Conservation (phyloP, 2,888 invertebrate genomes). For the Dorcus parallelipipedus region DNA sequence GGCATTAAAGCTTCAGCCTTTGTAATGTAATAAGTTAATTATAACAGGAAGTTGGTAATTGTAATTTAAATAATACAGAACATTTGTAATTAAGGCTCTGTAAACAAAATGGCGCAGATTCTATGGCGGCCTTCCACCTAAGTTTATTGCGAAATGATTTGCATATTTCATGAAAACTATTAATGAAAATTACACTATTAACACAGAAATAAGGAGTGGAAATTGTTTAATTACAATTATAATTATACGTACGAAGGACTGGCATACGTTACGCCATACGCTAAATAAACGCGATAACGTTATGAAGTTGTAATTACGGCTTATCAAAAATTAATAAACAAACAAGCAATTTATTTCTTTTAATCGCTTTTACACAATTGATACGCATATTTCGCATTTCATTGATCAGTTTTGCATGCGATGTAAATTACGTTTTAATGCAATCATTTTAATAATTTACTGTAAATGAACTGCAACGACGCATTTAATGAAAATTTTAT, state of each 20-base stretch:
- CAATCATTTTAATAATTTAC: no score
- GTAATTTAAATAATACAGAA: slow-evolving; percentile 49
- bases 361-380: not conserved
- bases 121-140: slow-evolving; percentile 1
- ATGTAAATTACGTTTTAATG: no score
- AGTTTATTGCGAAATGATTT: slow-evolving; percentile 13
- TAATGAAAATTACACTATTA: slow-evolving; percentile 34
- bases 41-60: slow-evolving; percentile 47
- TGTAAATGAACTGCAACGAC: not conserved
- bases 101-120: slow-evolving; percentile 37
- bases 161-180: slow-evolving; percentile 38
- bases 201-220: slow-evolving; percentile 18
- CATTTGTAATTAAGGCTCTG: slow-evolving; percentile 46
- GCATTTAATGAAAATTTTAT: no score
- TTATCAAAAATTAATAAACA: slow-evolving; percentile 11
- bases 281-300: not conserved
- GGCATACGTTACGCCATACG: slow-evolving; percentile 1
- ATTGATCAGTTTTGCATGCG: no score
- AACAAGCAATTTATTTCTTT: slow-evolving; percentile 3
- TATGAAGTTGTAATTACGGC: slow-evolving; percentile 4
- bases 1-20: slow-evolving; percentile 45
- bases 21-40: slow-evolving; percentile 48
- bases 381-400: no score
- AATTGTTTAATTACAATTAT: slow-evolving; percentile 10
- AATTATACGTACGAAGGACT: slow-evolving; percentile 7